A percentile compares a stretch with the other conserved stretches of the same genome.
Conservation (phyloP, 2,888 invertebrate genomes). For the Papilio demoleus region DNA sequence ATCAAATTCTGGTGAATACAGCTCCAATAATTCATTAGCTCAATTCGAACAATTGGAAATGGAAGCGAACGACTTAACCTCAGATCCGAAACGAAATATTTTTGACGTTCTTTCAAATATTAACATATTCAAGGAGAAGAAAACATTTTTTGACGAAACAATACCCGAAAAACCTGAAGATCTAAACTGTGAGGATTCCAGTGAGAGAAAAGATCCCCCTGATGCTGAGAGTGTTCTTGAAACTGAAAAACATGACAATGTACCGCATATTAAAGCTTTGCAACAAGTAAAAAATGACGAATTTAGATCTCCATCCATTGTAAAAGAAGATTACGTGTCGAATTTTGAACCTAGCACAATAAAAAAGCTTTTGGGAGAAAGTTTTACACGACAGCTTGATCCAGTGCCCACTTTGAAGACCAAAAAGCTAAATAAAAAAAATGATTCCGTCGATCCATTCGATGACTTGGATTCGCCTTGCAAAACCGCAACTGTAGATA, state of each 20-base stretch:
- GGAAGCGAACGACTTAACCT: slow-evolving; percentile 51
- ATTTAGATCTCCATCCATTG: slow-evolving; percentile 67
- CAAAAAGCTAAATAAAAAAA: slow-evolving; percentile 54
- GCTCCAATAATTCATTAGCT: slow-evolving; percentile 60
- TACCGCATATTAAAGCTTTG: slow-evolving; percentile 20
- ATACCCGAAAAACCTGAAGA: slow-evolving; percentile 38
- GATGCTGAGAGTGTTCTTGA: slow-evolving; percentile 53
- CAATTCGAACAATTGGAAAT: slow-evolving; percentile 68
- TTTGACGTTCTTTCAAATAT: slow-evolving; percentile 50
- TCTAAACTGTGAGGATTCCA: slow-evolving; percentile 27
- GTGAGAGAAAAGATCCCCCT: slow-evolving; percentile 52
- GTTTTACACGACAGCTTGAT: slow-evolving; percentile 56
- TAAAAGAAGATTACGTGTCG: slow-evolving; percentile 58
- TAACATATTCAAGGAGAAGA: slow-evolving; percentile 58
- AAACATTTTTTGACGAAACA: slow-evolving; percentile 58
- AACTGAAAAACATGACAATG: slow-evolving; percentile 19
- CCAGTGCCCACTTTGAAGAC: slow-evolving; percentile 52
- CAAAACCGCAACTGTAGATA: slow-evolving; percentile 45
- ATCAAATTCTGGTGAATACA: slow-evolving; percentile 44
- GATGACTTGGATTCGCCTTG: slow-evolving; percentile 61
- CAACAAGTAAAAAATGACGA: slow-evolving; percentile 49
- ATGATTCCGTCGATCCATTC: slow-evolving; percentile 67
- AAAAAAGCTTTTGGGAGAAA: slow-evolving; percentile 68
- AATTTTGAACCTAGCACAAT: slow-evolving; percentile 63
- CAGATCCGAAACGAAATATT: slow-evolving; percentile 42